Base-by-base conservation (phyloP, 2,888 invertebrate genomes). In the Eristalis intricaria region DNA sequence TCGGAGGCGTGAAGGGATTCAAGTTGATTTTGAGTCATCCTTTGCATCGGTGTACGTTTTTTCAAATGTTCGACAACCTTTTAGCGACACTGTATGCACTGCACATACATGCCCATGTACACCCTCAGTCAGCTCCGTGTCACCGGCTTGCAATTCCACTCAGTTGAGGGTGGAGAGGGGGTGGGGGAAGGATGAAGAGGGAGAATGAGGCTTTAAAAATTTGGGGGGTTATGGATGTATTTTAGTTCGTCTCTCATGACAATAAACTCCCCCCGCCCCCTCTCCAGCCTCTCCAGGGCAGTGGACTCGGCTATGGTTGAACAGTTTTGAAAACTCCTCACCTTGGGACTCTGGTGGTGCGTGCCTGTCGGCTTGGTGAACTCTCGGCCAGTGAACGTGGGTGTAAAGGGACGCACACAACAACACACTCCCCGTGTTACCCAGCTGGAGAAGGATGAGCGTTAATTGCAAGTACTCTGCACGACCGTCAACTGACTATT, bases 401-500 rank as follows among this genome's bases (percentile, higher is more conserved):
- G 65, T 69, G 69, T 29, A 56, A 70, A 73, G 79, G 35, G n/a
- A 19, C 40, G 19, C n/a, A n/a, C n/a, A n/a, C n/a, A n/a, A n/a
- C n/a, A 69, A 65, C 43, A 43, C 61, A 77, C 73, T 38, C 29
- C 1, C 19, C 1, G 1, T 10, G 32, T 10, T 23, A 50, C 38
- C 23, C 77, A 63, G 23, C 40, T n/a, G 11, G 10, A 2, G 40
- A 76, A 32, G 85, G 78, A 66, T 87, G 86, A 76, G 86, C 71
- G 75, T 87, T 87, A 87, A 87, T 87, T 87, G 86, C 83, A 84
- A 84, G 84, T 75, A 75, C 82, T 82, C 77, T 35, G 70, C 78
- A 82, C 73, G 68, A 58, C 64, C 63, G 69, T 22, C 65, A 82
- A 63, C 58, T 58, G 23, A 82, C 70, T 77, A 73, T 50, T 43